Evolutionary conservation across 2,797 vertebrate species (phyloP).

Genomic region (Chloroceryle amazona): DNA sequence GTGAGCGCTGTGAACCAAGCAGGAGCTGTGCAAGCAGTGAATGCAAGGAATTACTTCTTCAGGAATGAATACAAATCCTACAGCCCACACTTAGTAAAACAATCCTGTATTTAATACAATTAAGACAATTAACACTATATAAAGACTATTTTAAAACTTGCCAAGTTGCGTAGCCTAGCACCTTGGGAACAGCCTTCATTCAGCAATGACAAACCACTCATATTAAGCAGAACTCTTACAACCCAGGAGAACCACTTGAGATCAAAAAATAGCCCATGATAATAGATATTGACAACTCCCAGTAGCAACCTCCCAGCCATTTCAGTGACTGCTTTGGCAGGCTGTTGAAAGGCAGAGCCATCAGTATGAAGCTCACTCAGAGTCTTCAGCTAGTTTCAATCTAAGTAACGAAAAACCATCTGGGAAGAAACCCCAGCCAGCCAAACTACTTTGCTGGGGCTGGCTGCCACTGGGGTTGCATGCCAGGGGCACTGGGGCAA

Average conservation of each 20-base stretch:
- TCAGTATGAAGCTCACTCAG: background rate
- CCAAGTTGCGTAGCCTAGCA: background rate
- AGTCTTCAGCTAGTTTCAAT: background rate
- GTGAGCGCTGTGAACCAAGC: background rate
- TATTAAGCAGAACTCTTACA: background rate
- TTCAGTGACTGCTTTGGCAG: background rate
- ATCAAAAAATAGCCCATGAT: background rate
- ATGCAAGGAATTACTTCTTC: background rate
- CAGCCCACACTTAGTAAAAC: background rate
- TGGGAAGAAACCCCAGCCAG: background rate
- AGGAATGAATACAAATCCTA: background rate
- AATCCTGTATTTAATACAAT: slow-evolving; percentile 17
- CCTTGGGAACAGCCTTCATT: background rate
- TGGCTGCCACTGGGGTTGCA: background rate
- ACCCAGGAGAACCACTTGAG: background rate
- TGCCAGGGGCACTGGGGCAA: background rate
- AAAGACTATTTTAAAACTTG: background rate
- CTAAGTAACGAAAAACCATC: slow-evolving; percentile 17
- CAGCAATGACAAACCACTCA: background rate
- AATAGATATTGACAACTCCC: background rate
- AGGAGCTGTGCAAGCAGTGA: background rate
- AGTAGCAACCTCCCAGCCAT: background rate
- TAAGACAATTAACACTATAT: slow-evolving; percentile 26
- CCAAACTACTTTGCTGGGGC: background rate
- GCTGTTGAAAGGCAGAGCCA: background rate